Evolutionary conservation across 2,113 vertebrate species (phyloP), one percentile per base, ranked within the genome.

Genomic region (Aspidoscelis tigris): DNA sequence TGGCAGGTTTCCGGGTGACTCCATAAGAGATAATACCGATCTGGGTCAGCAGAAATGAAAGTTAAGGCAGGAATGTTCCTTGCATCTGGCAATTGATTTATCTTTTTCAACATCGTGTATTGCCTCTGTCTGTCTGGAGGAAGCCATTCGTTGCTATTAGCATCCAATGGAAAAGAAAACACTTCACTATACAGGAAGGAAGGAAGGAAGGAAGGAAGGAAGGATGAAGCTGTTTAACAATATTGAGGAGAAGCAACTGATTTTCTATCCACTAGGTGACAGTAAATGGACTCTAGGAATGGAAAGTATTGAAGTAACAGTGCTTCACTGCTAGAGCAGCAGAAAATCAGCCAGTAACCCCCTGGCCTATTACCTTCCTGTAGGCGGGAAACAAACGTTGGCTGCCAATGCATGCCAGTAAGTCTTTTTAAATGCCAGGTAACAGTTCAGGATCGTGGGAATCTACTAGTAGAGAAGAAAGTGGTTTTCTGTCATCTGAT

Each of bases 261-360:
- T 80, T 80, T 80, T n/a, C 14, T 44, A 26, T 50, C 64, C 78
- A 33, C 26, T 69, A 68, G 65, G 65, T 50, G 78, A 80, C 43
- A 47, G 41, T 80, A 66, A 18, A 8, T 16, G 21, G 65, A 69
- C 44, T 68, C n/a, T 33, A 50, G 44, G n/a, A 21, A 26, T 50
- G 18, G 70, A 50, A 20, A 9, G 6, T 7, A 68, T 16, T 80
- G 33, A 47, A 64, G 18, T 11, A 33, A 53, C 16, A 33, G 26
- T 12, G 11, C 22, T 83, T 76, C 43, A 64, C 14, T 76, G 44
- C 72, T 66, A 43, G 64, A 12, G 22, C 3, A 16, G 26, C 21
- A 64, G 18, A 61, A 61, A 61, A 24, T 3, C 26, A n/a, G 39
- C 24, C n/a, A 2, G 7, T 22, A 24, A 24, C 9, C 24, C 24